Evolutionary conservation across 2,113 vertebrate species (phyloP).

Genomic region (Symphodus melops): DNA sequence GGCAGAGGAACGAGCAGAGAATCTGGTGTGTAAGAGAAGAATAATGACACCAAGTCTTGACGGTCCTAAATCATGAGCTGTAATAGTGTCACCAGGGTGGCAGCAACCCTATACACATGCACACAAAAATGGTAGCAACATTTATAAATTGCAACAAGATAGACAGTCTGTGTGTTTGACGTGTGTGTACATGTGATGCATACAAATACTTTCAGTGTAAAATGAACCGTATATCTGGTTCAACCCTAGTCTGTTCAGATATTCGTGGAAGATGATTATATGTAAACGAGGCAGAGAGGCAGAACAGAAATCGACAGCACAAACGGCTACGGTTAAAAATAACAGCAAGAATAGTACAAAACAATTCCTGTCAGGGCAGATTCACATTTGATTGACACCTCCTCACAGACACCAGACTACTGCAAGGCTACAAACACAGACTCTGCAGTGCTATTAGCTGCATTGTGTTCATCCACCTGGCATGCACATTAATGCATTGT

Average conservation of each 20-base stretch:
- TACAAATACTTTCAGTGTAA: neutral
- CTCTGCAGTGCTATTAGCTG: neutral
- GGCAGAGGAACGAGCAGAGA: slow-evolving; percentile 43
- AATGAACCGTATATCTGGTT: neutral
- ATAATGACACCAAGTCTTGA: slow-evolving; percentile 49
- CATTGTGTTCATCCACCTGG: neutral
- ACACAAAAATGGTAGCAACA: slow-evolving; percentile 3
- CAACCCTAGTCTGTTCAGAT: neutral
- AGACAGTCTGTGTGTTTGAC: neutral
- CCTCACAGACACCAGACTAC: neutral
- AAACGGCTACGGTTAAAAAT: slow-evolving; percentile 47
- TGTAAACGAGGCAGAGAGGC: neutral
- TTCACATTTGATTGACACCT: slow-evolving; percentile 42
- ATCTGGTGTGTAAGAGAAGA: slow-evolving; percentile 50
- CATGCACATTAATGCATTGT: neutral
- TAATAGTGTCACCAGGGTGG: slow-evolving; percentile 45
- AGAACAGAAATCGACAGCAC: neutral
- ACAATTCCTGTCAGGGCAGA: slow-evolving; percentile 31
- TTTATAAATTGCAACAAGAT: slow-evolving; percentile 24
- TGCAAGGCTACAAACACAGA: slow-evolving; percentile 16
- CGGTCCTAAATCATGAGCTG: slow-evolving; percentile 64
- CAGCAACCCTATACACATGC: slow-evolving; percentile 13
- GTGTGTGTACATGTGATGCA: slow-evolving; percentile 1
- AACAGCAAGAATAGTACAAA: slow-evolving; percentile 14
- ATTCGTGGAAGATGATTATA: slow-evolving; percentile 3